These are phyloP conservation scores for Oceanodroma leucorhoa DNA, from an alignment of 2,797 vertebrate species.

Conservation along the genomic window DNA sequence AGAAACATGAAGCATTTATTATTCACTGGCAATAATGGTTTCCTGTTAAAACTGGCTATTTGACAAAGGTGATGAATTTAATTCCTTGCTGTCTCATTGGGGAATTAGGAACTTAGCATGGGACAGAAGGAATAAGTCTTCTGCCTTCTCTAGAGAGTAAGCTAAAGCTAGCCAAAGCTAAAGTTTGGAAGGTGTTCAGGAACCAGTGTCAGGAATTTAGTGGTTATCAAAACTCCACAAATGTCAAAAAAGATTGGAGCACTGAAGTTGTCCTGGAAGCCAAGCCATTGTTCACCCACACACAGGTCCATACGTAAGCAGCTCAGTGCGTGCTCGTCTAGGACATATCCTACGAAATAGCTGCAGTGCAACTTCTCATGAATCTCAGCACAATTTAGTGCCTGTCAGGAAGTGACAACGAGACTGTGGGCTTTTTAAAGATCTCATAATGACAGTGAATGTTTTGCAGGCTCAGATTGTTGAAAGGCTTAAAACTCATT, in stretches of 20 bases:
- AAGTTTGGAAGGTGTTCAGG: constrained; percentile 26
- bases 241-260: background rate
- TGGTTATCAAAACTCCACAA: background rate
- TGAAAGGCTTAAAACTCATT: background rate
- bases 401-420: background rate
- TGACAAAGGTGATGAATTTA: constrained; percentile 53
- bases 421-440: background rate
- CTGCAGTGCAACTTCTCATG: background rate
- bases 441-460: background rate
- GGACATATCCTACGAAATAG: background rate
- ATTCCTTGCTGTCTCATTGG: background rate
- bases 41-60: constrained; percentile 58
- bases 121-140: constrained; percentile 20
- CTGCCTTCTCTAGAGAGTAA: background rate
- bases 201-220: background rate
- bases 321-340: background rate
- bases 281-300: background rate
- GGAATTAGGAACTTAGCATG: background rate
- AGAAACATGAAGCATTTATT: constrained; percentile 44
- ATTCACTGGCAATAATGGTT: constrained; percentile 44
- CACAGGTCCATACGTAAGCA: background rate
- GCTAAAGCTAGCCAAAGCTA: constrained; percentile 5
- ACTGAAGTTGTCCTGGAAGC: background rate
- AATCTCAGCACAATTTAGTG: background rate
- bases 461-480: background rate